A percentile compares a stretch with the other conserved stretches of the same genome.
Conservation (phyloP, 1,140 invertebrate species). For the Paraescarpia echinospica region DNA sequence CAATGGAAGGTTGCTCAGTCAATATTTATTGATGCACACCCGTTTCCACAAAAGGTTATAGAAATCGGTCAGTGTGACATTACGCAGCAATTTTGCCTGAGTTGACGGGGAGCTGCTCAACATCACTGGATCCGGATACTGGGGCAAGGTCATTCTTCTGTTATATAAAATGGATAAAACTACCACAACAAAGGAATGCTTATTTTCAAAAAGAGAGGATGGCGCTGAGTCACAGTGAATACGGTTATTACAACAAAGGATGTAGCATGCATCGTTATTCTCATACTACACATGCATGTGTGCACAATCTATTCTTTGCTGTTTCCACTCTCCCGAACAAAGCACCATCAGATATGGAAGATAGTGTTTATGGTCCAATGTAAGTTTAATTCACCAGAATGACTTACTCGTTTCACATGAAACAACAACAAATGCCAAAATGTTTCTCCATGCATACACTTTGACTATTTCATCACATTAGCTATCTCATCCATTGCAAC, state of each 20-base stretch:
- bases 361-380: too few species aligned
- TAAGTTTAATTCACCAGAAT: not conserved
- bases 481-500: too few species aligned
- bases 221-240: not conserved
- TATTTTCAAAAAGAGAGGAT: not conserved
- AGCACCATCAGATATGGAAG: too few species aligned
- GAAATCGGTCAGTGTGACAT: not conserved
- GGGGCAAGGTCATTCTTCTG: not conserved
- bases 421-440: not conserved
- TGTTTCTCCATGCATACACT: not conserved
- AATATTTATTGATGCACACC: not conserved
- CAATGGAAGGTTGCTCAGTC: not conserved
- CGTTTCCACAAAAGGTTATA: not conserved
- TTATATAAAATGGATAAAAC: not conserved
- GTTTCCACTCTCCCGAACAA: not conserved
- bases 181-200: not conserved
- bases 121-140: not conserved
- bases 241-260: not conserved
- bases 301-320: not conserved
- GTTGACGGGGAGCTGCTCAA: not conserved
- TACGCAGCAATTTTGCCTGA: not conserved
- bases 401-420: not conserved
- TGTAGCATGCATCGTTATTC: not conserved
- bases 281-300: not conserved
- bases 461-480: too few species aligned